Conservation (phyloP, 2,797 vertebrate genomes). For the Morus bassanus region DNA sequence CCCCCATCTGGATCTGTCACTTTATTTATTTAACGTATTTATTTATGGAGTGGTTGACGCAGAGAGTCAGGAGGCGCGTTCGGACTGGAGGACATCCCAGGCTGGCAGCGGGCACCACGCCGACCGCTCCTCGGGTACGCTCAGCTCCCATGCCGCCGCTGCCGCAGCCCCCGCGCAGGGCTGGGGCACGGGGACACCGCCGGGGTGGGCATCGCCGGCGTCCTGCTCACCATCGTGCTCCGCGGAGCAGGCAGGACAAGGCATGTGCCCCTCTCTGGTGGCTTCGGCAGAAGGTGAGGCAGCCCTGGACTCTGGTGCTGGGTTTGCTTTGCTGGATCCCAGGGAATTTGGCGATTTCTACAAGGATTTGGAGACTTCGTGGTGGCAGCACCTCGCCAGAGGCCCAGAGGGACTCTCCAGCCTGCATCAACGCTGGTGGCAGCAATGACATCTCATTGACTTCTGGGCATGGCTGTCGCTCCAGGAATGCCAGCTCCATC, state of each 20-base stretch:
- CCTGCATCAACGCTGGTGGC: neutral
- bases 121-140: neutral
- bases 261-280: rapidly evolving
- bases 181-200: neutral
- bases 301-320: neutral
- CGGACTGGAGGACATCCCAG: neutral
- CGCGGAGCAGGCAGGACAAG: neutral
- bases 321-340: neutral
- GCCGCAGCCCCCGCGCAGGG: neutral
- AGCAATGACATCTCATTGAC: neutral
- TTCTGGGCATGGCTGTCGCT: neutral
- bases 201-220: neutral
- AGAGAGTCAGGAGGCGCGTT: neutral
- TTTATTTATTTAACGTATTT: constrained; percentile 81
- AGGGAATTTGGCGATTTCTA: neutral
- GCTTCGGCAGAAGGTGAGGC: neutral
- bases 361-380: neutral
- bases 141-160: neutral
- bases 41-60: constrained; percentile 64
- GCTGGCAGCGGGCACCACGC: neutral
- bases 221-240: neutral
- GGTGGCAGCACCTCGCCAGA: neutral
- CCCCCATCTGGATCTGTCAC: constrained; percentile 35
- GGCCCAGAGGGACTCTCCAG: neutral
- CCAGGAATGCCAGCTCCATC: neutral